Percentiles rank a stretch among this genome's conserved stretches.
phyloP scores from a whole-genome alignment of 2,797 vertebrate genomes.

The Poecile montanus region DNA sequence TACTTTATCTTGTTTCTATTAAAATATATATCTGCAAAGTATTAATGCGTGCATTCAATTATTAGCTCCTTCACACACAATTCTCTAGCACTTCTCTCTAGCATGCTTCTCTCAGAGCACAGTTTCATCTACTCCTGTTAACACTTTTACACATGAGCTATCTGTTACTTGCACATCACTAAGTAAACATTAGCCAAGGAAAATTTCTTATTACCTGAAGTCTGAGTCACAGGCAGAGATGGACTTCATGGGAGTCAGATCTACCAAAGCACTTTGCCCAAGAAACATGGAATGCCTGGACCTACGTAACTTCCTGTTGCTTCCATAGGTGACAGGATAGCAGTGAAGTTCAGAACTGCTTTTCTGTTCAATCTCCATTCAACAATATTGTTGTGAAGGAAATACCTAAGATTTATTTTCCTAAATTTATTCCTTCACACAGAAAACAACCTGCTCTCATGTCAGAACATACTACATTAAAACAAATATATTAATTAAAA shows the following conservation, averaged over 20 bases:
- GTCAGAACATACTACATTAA: neutral
- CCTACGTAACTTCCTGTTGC: neutral
- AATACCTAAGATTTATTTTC: neutral
- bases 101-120: neutral
- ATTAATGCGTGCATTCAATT: neutral
- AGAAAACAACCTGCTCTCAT: neutral
- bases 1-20: neutral
- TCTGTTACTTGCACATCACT: neutral
- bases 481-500: neutral
- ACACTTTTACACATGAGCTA: neutral
- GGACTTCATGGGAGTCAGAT: neutral
- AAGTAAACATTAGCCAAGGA: neutral
- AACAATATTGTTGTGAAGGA: neutral
- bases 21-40: neutral
- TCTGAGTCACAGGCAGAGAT: neutral
- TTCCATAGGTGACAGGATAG: neutral
- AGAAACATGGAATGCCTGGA: neutral
- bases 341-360: neutral
- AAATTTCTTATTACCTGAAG: neutral
- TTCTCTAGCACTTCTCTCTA: neutral
- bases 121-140: neutral
- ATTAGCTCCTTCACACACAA: neutral
- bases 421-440: neutral
- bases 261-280: neutral
- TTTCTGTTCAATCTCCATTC: neutral